Conservation (phyloP, 1,140 invertebrate species). For the Geopemphigus sp. region DNA sequence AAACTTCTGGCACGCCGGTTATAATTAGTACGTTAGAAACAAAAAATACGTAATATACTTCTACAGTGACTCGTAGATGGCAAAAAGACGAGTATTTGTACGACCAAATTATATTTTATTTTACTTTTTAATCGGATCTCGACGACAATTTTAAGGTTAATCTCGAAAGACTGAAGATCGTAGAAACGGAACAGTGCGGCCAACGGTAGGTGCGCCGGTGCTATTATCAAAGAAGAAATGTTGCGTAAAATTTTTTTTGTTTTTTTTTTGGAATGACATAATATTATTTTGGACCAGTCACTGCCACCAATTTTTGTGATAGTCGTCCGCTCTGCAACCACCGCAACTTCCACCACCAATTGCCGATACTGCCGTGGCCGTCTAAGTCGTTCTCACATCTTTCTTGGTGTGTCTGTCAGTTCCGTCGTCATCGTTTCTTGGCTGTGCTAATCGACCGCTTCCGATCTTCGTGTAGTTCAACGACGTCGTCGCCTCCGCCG, state of each 20-base stretch:
- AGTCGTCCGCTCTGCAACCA: not conserved
- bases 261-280: constrained; percentile 18
- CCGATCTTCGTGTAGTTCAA: constrained; percentile 8
- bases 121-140: not conserved
- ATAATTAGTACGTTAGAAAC: not conserved
- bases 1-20: not conserved
- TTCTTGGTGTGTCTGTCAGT: not conserved
- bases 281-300: not conserved
- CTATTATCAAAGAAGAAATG: not conserved
- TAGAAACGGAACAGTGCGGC: not conserved
- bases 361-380: too few species aligned
- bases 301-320: constrained; percentile 10
- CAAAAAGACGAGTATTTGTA: too few species aligned
- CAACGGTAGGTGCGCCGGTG: not conserved
- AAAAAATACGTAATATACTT: not conserved
- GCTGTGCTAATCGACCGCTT: not conserved
- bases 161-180: not conserved
- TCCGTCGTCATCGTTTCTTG: not conserved
- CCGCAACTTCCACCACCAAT: not conserved
- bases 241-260: not conserved
- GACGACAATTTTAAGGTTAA: constrained; percentile 3
- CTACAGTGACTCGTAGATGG: too few species aligned
- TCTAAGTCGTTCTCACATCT: not conserved
- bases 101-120: too few species aligned
- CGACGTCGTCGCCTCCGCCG: not conserved